phyloP scores from a whole-genome alignment of 1,140 invertebrate genomes.

The Coptotermes formosanus region DNA sequence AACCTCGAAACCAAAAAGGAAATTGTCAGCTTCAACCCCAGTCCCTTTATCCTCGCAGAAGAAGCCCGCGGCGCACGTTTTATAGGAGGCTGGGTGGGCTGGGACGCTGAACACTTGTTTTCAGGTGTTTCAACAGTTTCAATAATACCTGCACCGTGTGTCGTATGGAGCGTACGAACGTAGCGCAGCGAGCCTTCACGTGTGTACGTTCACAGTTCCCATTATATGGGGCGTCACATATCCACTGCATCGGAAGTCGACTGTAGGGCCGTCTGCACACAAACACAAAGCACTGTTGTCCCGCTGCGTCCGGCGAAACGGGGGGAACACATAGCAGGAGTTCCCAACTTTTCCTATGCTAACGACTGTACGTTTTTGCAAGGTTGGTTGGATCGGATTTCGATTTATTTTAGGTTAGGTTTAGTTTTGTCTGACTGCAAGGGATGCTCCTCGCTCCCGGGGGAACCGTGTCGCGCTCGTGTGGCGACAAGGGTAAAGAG shows the following conservation, averaged over 20 bases:
- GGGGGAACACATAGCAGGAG: neutral
- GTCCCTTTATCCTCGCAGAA: no score
- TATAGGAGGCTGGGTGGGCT: no score
- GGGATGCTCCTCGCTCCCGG: neutral
- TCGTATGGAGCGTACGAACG: no score
- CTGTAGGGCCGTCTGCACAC: neutral
- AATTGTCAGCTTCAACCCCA: no score
- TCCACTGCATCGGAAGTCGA: neutral
- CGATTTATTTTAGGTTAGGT: constrained; percentile 19
- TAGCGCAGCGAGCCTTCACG: no score
- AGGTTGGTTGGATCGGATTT: constrained; percentile 15
- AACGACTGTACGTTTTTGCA: constrained; percentile 18
- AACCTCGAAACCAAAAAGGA: no score
- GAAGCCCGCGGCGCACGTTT: no score
- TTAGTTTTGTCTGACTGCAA: constrained; percentile 12
- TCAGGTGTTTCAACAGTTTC: no score
- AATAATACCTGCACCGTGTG: no score
- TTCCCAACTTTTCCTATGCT: neutral
- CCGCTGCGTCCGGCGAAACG: neutral
- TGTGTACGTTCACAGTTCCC: neutral
- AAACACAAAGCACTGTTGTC: neutral
- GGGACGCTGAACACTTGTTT: no score
- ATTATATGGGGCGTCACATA: neutral
- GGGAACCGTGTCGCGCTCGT: neutral
- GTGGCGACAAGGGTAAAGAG: neutral